Evolutionary conservation across 2,113 vertebrate genomes (phyloP).

Genomic region (Corythoichthys haematopterus): DNA sequence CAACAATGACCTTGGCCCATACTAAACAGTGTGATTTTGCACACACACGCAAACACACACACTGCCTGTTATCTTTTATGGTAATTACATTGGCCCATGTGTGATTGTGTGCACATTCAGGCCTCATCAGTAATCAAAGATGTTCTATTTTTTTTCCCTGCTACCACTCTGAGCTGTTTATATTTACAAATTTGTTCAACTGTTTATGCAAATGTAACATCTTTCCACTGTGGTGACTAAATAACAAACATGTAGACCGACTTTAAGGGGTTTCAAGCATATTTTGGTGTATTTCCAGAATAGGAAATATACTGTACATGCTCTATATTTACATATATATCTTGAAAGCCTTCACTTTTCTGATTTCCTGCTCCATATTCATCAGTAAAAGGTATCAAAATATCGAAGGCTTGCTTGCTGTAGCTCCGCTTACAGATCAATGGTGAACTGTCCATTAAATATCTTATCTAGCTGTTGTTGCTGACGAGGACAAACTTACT

Average conservation of each 20-base stretch:
- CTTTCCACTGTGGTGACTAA: not conserved
- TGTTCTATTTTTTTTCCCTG: conserved; percentile 1
- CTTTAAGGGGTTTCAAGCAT: too few species aligned
- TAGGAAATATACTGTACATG: too few species aligned
- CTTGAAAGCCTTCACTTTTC: too few species aligned
- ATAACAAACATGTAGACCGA: not conserved
- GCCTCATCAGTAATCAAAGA: conserved; percentile 5
- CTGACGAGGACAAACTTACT: too few species aligned
- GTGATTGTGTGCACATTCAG: conserved; percentile 13
- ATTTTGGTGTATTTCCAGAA: too few species aligned
- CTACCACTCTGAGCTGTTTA: not conserved
- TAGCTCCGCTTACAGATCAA: too few species aligned
- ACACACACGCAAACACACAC: not conserved
- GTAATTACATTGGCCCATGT: conserved; percentile 10
- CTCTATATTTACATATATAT: too few species aligned
- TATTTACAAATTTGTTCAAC: conserved; percentile 6
- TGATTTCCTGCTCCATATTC: too few species aligned
- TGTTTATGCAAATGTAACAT: not conserved
- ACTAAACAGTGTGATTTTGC: conserved; percentile 26
- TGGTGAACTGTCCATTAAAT: too few species aligned
- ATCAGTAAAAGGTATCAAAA: too few species aligned
- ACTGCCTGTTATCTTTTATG: conserved; percentile 16
- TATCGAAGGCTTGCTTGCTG: too few species aligned
- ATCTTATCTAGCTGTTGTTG: too few species aligned
- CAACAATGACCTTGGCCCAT: conserved; percentile 41